Conservation (phyloP, 2,888 invertebrate species). For the Xiphydria camelus region DNA sequence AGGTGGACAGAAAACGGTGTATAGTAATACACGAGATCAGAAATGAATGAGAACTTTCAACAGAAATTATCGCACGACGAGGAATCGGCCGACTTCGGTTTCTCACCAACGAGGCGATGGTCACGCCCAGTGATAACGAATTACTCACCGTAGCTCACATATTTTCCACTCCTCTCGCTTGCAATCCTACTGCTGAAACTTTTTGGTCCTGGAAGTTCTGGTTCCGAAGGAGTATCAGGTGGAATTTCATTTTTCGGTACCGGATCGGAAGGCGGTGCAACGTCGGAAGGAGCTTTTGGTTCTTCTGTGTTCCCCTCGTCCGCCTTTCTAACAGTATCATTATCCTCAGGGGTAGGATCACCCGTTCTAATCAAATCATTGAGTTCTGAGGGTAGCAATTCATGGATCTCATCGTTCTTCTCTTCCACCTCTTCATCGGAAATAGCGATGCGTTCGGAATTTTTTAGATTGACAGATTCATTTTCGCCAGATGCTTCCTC, state of each 20-base stretch:
- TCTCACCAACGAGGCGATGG: no score
- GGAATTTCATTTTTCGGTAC: not conserved
- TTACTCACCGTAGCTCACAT: constrained; percentile 53
- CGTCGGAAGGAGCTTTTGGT: not conserved
- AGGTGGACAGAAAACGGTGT: no score
- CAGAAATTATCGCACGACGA: no score
- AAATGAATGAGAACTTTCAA: no score
- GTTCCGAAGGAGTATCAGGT: not conserved
- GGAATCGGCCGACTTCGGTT: no score
- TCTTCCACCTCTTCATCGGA: constrained; percentile 12
- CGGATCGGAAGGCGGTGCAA: not conserved
- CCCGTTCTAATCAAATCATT: constrained; percentile 27
- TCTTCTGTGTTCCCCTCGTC: not conserved
- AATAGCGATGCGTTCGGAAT: no score
- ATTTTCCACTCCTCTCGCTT: constrained; percentile 36
- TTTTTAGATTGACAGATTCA: no score
- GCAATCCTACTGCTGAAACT: constrained; percentile 25
- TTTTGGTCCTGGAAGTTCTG: constrained; percentile 6
- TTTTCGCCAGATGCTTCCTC: not conserved
- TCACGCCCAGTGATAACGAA: constrained; percentile 50
- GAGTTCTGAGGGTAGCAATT: constrained; percentile 20
- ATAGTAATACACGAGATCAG: no score
- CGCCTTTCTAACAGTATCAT: constrained; percentile 1
- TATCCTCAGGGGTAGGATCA: not conserved
- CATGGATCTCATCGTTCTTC: not conserved